A percentile compares a stretch with the other conserved stretches of the same genome.
phyloP scores from a whole-genome alignment of 2,113 vertebrate species.

The Balaenoptera acutorostrata region DNA sequence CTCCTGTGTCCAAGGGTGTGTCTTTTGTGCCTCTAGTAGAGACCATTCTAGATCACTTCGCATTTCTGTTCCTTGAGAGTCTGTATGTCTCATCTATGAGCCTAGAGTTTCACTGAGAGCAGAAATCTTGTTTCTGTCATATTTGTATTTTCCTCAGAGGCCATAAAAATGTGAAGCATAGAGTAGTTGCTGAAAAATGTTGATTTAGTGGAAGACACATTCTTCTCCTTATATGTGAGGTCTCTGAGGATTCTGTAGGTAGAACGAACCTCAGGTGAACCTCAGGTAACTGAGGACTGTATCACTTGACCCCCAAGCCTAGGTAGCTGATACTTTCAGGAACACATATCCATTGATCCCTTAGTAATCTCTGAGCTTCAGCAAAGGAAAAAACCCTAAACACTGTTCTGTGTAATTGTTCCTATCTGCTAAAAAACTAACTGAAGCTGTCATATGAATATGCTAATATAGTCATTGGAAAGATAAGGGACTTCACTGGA shows the following conservation, averaged over 20 bases:
- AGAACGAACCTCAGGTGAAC: not conserved
- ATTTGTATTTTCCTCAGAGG: not conserved
- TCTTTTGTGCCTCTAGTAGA: not conserved
- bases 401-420: not conserved
- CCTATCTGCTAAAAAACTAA: not conserved
- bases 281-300: not conserved
- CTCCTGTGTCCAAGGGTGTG: not conserved
- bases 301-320: not conserved
- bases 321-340: not conserved
- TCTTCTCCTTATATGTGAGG: not conserved
- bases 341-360: not conserved
- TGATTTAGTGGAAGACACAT: not conserved
- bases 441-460: not conserved
- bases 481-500: not conserved
- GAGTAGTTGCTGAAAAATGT: not conserved
- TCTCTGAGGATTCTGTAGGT: not conserved
- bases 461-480: not conserved
- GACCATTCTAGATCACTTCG: not conserved
- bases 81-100: not conserved
- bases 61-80: not conserved
- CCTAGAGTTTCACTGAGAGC: not conserved
- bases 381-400: not conserved
- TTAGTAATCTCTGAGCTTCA: not conserved
- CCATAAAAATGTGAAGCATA: not conserved
- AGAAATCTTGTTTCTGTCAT: not conserved